phyloP scores from a whole-genome alignment of 2,888 invertebrate species.

The Stratiomys singularior region DNA sequence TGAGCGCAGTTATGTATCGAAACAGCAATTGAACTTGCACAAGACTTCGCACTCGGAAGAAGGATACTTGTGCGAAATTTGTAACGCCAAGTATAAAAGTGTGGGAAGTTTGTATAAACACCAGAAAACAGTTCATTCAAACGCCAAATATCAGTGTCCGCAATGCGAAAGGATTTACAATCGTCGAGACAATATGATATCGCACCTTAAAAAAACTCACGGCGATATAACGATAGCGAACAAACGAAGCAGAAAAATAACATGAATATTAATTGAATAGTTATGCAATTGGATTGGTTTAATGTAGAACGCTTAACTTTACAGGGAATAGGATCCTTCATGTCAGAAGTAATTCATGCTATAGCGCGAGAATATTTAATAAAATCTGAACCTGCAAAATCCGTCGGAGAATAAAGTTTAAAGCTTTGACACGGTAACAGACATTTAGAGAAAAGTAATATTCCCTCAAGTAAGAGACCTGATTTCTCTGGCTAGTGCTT shows the following conservation, averaged over 20 bases:
- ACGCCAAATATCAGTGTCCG: slow-evolving; percentile 10
- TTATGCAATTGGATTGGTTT: too few relatives aligned
- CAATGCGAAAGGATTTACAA: slow-evolving; percentile 33
- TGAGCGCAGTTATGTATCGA: slow-evolving; percentile 18
- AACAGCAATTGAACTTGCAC: slow-evolving; percentile 23
- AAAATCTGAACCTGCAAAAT: too few relatives aligned
- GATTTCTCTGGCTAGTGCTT: too few relatives aligned
- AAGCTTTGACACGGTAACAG: too few relatives aligned
- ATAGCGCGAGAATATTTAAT: too few relatives aligned
- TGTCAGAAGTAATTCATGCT: too few relatives aligned
- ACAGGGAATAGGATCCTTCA: too few relatives aligned
- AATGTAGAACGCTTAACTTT: too few relatives aligned
- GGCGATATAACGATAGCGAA: not conserved
- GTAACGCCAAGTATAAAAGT: slow-evolving; percentile 23
- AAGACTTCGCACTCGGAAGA: slow-evolving; percentile 30
- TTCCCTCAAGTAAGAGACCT: too few relatives aligned
- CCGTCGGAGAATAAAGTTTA: too few relatives aligned
- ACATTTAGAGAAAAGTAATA: too few relatives aligned
- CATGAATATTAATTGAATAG: too few relatives aligned
- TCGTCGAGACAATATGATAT: slow-evolving; percentile 41
- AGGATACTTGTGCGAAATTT: slow-evolving; percentile 17
- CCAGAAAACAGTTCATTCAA: slow-evolving; percentile 27
- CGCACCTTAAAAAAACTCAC: slow-evolving; percentile 25
- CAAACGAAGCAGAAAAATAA: not conserved
- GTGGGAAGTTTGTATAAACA: slow-evolving; percentile 42